phyloP scores from a whole-genome alignment of 2,888 invertebrate genomes.

The Agrilus mali region DNA sequence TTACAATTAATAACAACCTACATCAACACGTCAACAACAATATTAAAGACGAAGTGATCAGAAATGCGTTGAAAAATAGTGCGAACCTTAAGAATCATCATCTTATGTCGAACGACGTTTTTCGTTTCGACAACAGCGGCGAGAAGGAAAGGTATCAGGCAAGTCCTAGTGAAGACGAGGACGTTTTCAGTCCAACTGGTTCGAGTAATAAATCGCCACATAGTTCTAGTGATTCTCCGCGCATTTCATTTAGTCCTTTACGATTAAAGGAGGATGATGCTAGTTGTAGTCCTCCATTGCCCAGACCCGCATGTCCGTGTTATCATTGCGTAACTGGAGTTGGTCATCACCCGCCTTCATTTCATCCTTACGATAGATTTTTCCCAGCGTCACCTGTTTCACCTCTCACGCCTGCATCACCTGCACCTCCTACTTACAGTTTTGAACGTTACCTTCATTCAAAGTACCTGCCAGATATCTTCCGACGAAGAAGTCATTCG shows the following conservation, averaged over 20 bases:
- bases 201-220: constrained; percentile 43
- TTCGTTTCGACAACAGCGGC: constrained; percentile 38
- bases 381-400: constrained; percentile 45
- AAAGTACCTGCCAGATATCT: constrained; percentile 50
- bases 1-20: constrained; percentile 37
- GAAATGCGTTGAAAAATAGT: constrained; percentile 20
- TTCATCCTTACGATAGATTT: constrained; percentile 36
- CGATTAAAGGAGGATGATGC: constrained; percentile 40
- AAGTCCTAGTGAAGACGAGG: constrained; percentile 41
- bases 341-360: constrained; percentile 27
- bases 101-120: constrained; percentile 32
- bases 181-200: constrained; percentile 45
- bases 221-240: constrained; percentile 40
- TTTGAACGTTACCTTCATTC: constrained; percentile 52
- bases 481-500: constrained; percentile 49
- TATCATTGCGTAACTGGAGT: constrained; percentile 32
- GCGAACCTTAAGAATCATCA: constrained; percentile 18
- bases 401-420: constrained; percentile 41
- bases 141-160: constrained; percentile 25
- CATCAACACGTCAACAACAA: constrained; percentile 29
- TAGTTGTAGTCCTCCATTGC: constrained; percentile 29
- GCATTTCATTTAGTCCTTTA: constrained; percentile 42
- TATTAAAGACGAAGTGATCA: constrained; percentile 22
- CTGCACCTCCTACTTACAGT: constrained; percentile 41
- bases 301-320: constrained; percentile 28